phyloP scores from a whole-genome alignment of 2,113 vertebrate species.

The Campylorhamphus procurvoides region DNA sequence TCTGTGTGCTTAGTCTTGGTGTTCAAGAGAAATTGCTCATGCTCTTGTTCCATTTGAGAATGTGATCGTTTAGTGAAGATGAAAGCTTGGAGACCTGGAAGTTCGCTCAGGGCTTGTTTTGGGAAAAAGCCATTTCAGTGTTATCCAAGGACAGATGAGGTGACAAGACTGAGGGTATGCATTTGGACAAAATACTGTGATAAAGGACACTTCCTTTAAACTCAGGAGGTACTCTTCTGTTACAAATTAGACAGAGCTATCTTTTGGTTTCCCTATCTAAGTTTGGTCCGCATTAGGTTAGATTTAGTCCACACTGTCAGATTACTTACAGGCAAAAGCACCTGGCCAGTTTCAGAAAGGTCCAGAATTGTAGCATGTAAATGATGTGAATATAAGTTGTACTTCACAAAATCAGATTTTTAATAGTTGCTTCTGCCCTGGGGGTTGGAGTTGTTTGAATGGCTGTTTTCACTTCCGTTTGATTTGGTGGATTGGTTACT shows the following conservation, averaged over 20 bases:
- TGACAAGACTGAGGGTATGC: background rate
- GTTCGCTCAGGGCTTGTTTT: background rate
- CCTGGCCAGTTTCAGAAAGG: background rate
- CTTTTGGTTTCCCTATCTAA: background rate
- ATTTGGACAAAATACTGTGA: background rate
- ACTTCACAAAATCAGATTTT: background rate
- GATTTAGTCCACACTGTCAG: background rate
- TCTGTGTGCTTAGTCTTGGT: slow-evolving; percentile 14
- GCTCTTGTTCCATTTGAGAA: slow-evolving; percentile 10
- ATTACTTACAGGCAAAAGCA: background rate
- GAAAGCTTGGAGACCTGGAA: slow-evolving; percentile 39
- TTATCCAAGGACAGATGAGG: slow-evolving; percentile 17
- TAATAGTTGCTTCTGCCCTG: background rate
- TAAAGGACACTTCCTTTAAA: background rate
- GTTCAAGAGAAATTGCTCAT: slow-evolving; percentile 36
- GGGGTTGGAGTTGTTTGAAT: background rate
- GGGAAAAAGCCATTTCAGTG: background rate
- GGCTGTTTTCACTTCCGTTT: background rate
- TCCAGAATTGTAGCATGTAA: background rate
- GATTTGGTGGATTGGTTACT: background rate
- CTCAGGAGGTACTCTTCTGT: background rate
- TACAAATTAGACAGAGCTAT: background rate
- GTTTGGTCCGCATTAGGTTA: background rate
- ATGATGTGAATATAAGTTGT: background rate
- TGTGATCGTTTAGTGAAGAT: background rate